These are phyloP conservation scores for Ellobius talpinus DNA, from an alignment of 2,113 vertebrate species.

Conservation along the genomic window DNA sequence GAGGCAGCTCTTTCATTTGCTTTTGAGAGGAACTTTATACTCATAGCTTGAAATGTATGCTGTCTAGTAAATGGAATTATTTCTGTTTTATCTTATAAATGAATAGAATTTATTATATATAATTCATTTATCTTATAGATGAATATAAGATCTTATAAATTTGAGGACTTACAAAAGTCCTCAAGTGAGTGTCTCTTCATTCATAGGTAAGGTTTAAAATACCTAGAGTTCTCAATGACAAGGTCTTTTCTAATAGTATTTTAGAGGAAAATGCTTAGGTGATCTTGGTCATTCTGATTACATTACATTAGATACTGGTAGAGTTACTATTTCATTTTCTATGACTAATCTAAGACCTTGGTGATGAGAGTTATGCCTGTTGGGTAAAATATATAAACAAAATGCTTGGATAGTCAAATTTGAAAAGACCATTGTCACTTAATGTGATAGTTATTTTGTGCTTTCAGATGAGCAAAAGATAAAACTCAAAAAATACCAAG, in stretches of 20 bases:
- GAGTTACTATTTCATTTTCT: no score
- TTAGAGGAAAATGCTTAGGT: background rate
- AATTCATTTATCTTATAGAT: no score
- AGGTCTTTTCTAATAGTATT: background rate
- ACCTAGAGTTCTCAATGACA: background rate
- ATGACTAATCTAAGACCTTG: no score
- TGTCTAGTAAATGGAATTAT: background rate
- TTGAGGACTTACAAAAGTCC: background rate
- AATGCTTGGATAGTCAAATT: background rate
- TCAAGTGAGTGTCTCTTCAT: background rate
- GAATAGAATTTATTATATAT: no score
- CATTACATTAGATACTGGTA: no score
- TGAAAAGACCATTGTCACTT: background rate
- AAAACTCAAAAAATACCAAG: background rate
- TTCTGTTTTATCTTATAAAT: background rate
- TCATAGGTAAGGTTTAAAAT: background rate
- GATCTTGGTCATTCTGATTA: background rate
- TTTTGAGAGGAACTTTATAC: conserved; percentile 23
- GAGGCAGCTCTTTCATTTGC: background rate
- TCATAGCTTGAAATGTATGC: background rate
- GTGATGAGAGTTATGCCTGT: no score
- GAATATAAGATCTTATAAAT: no score
- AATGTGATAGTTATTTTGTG: background rate
- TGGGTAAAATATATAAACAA: background rate
- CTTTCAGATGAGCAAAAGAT: conserved; percentile 26